Conservation (phyloP, 64 coral and sea anemone genomes). For the Dendronephthya gigantea region DNA sequence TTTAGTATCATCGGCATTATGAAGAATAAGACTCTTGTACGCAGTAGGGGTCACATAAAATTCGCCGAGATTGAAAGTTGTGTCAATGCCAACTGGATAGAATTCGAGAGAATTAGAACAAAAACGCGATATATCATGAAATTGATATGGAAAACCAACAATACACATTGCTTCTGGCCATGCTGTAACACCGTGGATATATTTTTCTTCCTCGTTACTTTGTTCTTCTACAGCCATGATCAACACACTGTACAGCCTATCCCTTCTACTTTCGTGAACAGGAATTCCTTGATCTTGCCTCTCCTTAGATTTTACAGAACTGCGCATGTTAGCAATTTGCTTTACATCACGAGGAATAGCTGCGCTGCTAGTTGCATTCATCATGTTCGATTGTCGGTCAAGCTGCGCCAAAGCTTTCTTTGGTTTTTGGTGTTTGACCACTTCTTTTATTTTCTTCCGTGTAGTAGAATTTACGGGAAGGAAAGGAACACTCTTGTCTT, state of each 20-base stretch:
- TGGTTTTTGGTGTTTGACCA: constrained; percentile 34
- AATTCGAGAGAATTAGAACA: constrained; percentile 25
- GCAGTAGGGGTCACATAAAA: constrained; percentile 50
- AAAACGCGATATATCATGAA: constrained; percentile 48
- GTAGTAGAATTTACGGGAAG: constrained; percentile 40
- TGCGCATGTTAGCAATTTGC: constrained; percentile 39
- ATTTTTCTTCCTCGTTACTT: constrained; percentile 24
- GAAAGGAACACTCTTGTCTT: constrained; percentile 44
- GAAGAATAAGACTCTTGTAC: constrained; percentile 49
- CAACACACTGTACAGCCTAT: constrained; percentile 47
- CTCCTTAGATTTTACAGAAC: constrained; percentile 27
- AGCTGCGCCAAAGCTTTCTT: constrained; percentile 36
- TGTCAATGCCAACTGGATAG: constrained; percentile 44
- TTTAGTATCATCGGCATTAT: constrained; percentile 44
- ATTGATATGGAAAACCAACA: constrained; percentile 44
- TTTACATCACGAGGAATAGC: constrained; percentile 32
- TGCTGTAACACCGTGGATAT: constrained; percentile 38
- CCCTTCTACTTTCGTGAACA: constrained; percentile 18
- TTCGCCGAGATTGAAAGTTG: constrained; percentile 46
- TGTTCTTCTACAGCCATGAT: constrained; percentile 42
- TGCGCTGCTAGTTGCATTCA: constrained; percentile 35
- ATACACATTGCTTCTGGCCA: constrained; percentile 63
- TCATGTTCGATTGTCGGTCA: constrained; percentile 24
- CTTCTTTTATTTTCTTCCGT: constrained; percentile 29
- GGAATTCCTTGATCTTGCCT: constrained; percentile 40